Evolutionary conservation across 2,888 invertebrate species (phyloP), one percentile per base, ranked within the genome.

Genomic region (Andrena chrysosceles): DNA sequence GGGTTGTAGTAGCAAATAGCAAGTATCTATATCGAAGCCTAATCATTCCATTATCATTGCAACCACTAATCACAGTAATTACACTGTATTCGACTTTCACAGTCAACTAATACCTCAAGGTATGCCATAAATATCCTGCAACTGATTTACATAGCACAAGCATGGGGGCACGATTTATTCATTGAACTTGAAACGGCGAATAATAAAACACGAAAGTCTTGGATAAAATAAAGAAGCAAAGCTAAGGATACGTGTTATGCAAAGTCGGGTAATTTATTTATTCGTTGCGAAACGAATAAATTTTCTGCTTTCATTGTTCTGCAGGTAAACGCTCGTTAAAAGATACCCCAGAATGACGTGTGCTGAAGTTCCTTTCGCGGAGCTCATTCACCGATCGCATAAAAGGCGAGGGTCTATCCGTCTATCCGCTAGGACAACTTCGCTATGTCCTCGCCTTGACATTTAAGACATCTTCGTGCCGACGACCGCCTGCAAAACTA

Each of bases 381-480:
- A 31, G 77, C 76, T 81, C 86, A 81, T 88, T 84, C 76, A 68
- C 76, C 74, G 79, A 80, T 75, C 74, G 63, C 62, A 75, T 63
- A 64, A 72, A 77, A 80, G 75, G 74, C 78, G 69, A 72, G 68
- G 69, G 42, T 72, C 56, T 81, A 64, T 64, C 31, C 13, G 42
- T 69, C 56, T 81, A 64, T 62, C 31, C 13, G 33, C 66, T 62
- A 64, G 66, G 62, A 81, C 81, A 78, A 68, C 78, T 62, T 62
- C 76, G 69, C 81, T 82, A 81, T 80, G 84, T 87, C 77, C 83
- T 89, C 86, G 90, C 90, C 90, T 91, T 91, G 90, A 91, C 90
- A 91, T 91, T 91, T 91, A 91, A 86, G 72, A 71, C 84, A 86
- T 90, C 90, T 90, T 88, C 88, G 85, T 85, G 85, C 77, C 85